Evolutionary conservation across 2,113 vertebrate genomes (phyloP), one percentile per base, ranked within the genome.

Genomic region (Lucifuga dentata): DNA sequence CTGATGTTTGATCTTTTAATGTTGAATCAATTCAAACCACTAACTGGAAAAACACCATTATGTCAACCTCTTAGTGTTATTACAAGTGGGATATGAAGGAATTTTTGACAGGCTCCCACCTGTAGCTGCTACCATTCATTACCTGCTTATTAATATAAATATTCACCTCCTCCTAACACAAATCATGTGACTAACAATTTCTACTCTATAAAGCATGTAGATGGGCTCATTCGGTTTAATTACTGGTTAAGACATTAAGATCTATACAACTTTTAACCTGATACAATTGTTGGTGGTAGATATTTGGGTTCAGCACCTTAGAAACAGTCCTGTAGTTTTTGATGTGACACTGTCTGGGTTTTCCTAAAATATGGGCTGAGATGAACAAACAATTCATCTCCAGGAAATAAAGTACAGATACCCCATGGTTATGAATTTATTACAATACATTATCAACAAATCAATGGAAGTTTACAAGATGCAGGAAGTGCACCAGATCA

Each of bases 61-160:
- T 46, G 20, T 76, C 70, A 62, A n/a, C 52, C 5, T 39, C 50
- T 63, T 58, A 57, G 61, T 74, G 76, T 65, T 74, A 71, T 72
- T 80, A 53, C 43, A 35, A 23, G 40, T 11, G 41, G 57, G 68
- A 65, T 48, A 11, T 33, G 43, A 63, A 33, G 40, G 40, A 55
- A 29, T 57, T 56, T 70, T 56, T 81, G 56, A 77, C 79, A 77
- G 59, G 63, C 57, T 66, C 44, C 4, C 60, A 76, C 80, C 61
- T 82, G 78, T 39, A 33, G 3, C 26, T 29, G 26, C n/a, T n/a
- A n/a, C n/a, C n/a, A n/a, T n/a, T n/a, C n/a, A n/a, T n/a, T 2
- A 46, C 3, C 19, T 23, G 13, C 24, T 55, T 2, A 44, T 13
- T 13, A 15, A 40, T 1, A 32, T 5, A 23, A 38, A 35, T 11